Conservation (phyloP, 35 echinoderm and acorn worm species). For the Heliocidaris erythrogramma region DNA sequence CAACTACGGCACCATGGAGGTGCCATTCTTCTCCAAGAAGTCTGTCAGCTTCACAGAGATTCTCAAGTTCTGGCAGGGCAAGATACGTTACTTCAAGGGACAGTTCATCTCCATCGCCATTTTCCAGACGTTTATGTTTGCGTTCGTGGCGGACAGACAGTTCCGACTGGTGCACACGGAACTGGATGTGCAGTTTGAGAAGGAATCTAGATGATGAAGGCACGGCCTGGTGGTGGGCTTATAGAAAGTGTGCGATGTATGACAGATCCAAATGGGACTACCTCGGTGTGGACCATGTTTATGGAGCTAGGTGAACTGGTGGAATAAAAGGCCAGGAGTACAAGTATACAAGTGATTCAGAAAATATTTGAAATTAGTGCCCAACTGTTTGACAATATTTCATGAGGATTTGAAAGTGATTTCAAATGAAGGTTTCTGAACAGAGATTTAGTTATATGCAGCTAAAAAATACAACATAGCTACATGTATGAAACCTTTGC, state of each 20-base stretch:
- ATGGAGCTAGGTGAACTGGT: background rate
- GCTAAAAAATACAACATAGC: too few species aligned
- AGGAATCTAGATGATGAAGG: background rate
- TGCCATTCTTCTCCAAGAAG: slow-evolving; percentile 57
- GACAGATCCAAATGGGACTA: background rate
- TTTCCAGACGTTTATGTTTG: slow-evolving; percentile 60
- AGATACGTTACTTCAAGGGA: slow-evolving; percentile 74
- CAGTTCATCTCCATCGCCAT: slow-evolving; percentile 75
- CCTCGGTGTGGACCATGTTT: background rate
- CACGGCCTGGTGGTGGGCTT: background rate
- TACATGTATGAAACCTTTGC: too few species aligned
- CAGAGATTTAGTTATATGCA: too few species aligned
- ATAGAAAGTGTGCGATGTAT: background rate
- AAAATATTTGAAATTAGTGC: background rate
- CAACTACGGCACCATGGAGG: slow-evolving; percentile 75
- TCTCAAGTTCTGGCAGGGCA: slow-evolving; percentile 68
- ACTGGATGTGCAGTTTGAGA: slow-evolving; percentile 29
- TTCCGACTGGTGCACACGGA: background rate
- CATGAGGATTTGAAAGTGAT: too few species aligned
- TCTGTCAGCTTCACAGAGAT: background rate
- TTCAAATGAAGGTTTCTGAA: too few species aligned
- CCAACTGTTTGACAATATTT: too few species aligned
- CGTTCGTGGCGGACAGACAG: slow-evolving; percentile 32
- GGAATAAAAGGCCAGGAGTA: too few species aligned
- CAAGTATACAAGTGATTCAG: too few species aligned